Evolutionary conservation across 2,113 vertebrate species (phyloP), one percentile per base, ranked within the genome.

Genomic region (Arizona elegans): DNA sequence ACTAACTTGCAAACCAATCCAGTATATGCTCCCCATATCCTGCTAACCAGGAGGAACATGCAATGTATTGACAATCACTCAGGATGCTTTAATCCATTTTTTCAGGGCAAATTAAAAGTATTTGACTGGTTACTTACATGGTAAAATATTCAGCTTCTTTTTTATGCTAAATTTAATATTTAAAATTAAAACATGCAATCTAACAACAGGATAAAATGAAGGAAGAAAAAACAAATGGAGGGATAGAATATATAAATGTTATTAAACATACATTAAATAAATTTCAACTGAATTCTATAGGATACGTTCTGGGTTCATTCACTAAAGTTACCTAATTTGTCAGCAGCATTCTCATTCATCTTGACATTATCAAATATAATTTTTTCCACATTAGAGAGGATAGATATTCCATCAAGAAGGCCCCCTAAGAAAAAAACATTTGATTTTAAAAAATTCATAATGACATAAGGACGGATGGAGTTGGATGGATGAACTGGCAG

Each of bases 321-420:
- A n/a, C 29, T 89, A 86, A 70, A 94, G 88, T 95, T 59, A 96
- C 95, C 96, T 92, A 94, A 50, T 91, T 89, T 95, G 95, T 95
- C 91, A 75, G 90, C 94, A 93, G 95, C 95, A 53, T 92, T 87
- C 38, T 97, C 94, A 90, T 96, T 93, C 92, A 97, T 94, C 81
- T 86, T 92, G 56, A 97, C 54, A 13, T 96, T 95, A 24, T 94
- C 87, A 92, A 97, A 86, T 21, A 94, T 43, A 29, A 97, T 92
- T 13, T 94, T 96, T 85, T 53, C 92, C 56, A 97, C 92, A 58
- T 97, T 96, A 81, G 95, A 90, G 91, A 97, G 81, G 33, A 95
- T 94, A 85, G 95, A 94, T 65, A 97, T 94, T 91, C 91, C 91
- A 85, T 95, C 95, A 62, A 85, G 94, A 85, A 97, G 92, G 55